Percentiles rank a stretch among this genome's conserved stretches.
These are phyloP conservation scores for Mionectes olivaceus DNA, from an alignment of 2,797 vertebrate genomes.

Conservation along the genomic window DNA sequence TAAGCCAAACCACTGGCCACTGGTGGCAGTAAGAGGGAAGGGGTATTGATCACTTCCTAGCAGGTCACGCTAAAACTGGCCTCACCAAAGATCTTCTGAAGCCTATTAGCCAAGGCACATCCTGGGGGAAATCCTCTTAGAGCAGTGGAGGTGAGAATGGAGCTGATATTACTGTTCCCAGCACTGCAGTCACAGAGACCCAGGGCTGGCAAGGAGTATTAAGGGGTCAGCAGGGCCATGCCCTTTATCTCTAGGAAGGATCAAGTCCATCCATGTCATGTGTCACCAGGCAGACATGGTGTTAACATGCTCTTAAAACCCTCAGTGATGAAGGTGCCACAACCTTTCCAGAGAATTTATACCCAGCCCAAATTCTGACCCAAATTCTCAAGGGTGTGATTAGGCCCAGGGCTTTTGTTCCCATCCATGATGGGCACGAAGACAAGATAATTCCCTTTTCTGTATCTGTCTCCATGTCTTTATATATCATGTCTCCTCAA, in stretches of 20 bases:
- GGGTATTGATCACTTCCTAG: background rate
- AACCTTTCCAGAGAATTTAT: background rate
- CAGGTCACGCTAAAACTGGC: background rate
- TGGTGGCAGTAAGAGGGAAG: background rate
- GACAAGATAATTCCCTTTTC: background rate
- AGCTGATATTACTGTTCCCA: background rate
- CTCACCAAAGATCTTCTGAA: background rate
- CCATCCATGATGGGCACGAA: background rate
- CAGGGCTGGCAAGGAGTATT: background rate
- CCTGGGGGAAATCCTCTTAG: constrained; percentile 55
- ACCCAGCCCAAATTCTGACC: background rate
- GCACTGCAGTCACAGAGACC: background rate
- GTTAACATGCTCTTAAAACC: background rate
- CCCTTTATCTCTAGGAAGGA: background rate
- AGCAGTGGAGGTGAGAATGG: constrained; percentile 22
- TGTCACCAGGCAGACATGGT: background rate
- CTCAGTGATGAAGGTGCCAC: background rate
- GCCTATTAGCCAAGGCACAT: constrained; percentile 50
- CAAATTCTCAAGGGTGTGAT: background rate
- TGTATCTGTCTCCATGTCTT: background rate
- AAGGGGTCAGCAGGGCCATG: background rate
- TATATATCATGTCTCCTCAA: background rate
- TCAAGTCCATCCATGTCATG: constrained; percentile 24
- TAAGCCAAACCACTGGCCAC: background rate
- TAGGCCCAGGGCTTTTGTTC: background rate